phyloP scores from a whole-genome alignment of 2,113 vertebrate genomes.

The Callionymus lyra region DNA sequence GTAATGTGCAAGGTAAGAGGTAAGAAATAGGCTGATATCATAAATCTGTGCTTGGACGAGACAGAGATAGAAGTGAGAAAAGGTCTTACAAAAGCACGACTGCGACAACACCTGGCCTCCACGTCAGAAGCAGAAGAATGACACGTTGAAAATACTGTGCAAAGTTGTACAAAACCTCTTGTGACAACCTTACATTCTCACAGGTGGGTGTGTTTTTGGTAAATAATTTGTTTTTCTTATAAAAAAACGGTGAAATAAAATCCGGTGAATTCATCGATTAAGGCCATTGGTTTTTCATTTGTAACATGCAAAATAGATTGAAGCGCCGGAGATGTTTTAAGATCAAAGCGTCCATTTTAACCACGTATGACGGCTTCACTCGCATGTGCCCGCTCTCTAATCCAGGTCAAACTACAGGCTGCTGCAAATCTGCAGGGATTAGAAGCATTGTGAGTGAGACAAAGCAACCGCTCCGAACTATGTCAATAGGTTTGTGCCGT shows the following conservation, averaged over 20 bases:
- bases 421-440: background rate
- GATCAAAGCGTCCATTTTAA: too few relatives aligned
- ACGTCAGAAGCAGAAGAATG: slow-evolving; percentile 33
- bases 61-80: slow-evolving; percentile 13
- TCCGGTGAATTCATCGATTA: slow-evolving; percentile 35
- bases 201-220: slow-evolving; percentile 15
- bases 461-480: too few relatives aligned
- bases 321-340: too few relatives aligned
- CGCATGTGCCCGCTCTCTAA: too few relatives aligned
- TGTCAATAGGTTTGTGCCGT: too few relatives aligned
- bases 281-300: slow-evolving; percentile 68
- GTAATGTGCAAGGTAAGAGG: slow-evolving; percentile 34
- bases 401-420: slow-evolving; percentile 1
- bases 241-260: background rate
- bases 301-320: slow-evolving; percentile 14
- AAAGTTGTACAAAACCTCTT: slow-evolving; percentile 43
- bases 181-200: slow-evolving; percentile 20
- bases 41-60: slow-evolving; percentile 20
- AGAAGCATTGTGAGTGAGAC: background rate
- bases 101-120: slow-evolving; percentile 19
- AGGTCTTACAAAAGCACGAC: slow-evolving; percentile 42
- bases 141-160: slow-evolving; percentile 21
- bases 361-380: too few relatives aligned
- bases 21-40: slow-evolving; percentile 26
- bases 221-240: slow-evolving; percentile 9